These are phyloP conservation scores for Syrista parreyssii DNA, from an alignment of 2,888 invertebrate genomes.

Conservation along the genomic window DNA sequence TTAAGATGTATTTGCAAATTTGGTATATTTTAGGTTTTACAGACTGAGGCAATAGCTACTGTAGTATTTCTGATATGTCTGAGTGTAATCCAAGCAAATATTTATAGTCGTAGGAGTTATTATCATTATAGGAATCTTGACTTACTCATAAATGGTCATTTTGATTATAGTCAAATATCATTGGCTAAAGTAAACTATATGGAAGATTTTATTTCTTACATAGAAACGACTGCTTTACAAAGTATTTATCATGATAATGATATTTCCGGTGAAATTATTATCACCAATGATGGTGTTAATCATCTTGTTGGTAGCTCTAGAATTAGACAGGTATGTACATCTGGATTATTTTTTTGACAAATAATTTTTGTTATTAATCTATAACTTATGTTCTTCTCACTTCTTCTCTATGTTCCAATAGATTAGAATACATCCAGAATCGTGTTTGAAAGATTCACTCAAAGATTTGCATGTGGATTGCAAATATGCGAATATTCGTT, in stretches of 20 bases:
- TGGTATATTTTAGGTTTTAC: background rate
- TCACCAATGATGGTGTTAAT: background rate
- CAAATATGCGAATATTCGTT: background rate
- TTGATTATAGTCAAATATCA: background rate
- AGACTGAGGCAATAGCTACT: background rate
- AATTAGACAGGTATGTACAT: background rate
- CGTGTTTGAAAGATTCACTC: background rate
- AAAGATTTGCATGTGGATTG: background rate
- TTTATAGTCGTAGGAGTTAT: background rate
- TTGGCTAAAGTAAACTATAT: background rate
- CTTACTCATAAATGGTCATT: too few relatives aligned
- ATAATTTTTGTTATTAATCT: too few relatives aligned
- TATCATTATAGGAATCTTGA: conserved; percentile 1
- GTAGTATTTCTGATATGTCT: background rate
- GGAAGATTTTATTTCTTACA: background rate
- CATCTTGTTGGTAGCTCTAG: background rate
- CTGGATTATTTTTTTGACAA: too few relatives aligned
- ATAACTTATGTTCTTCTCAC: too few relatives aligned
- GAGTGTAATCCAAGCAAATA: background rate
- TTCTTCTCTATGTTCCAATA: background rate
- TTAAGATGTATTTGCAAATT: too few relatives aligned
- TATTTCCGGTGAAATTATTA: background rate
- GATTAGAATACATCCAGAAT: background rate
- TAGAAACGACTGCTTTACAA: background rate
- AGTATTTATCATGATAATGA: background rate